Evolutionary conservation across 1,140 invertebrate genomes (phyloP), one percentile per base, ranked within the genome.

Genomic region (Drosophila repleta): DNA sequence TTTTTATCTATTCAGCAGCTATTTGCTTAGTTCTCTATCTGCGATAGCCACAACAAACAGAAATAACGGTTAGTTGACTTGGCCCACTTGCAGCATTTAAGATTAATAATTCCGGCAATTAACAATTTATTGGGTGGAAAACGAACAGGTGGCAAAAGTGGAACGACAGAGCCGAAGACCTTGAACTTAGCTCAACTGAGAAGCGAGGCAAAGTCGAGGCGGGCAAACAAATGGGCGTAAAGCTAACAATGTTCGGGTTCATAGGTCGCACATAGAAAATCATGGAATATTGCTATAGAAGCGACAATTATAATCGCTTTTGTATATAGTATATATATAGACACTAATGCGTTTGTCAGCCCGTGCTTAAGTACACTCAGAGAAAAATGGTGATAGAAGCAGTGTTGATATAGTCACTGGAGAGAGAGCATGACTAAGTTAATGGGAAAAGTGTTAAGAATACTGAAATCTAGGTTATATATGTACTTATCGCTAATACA

Each of bases 1-100:
- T 79, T 79, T 83, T 83, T 83, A 83, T 83, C 79, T 82, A 69
- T 84, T 76, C 84, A 84, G 84, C 80, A 76, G 20, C 3, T 65
- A 43, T 17, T 35, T 20, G n/a, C 49, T 39, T 56, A 41, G 15
- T 43, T 21, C 17, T 35, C 8, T 62, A 61, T 57, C 64, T 48
- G 48, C 37, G 32, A 37, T 55, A 56, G n/a, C 29, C 43, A 66
- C 15, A 73, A 60, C 68, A 76, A 84, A 78, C 75, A 83, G 58
- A 74, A 61, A 78, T 65, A 24, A 4, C 39, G 21, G 20, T 37
- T 64, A n/a, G 29, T 46, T 26, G 51, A 46, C 55, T 57, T 43
- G 26, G 65, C 21, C 64, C 11, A 68, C 49, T 17, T 17, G 11
- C n/a, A 51, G 11, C n/a, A 51, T 58, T 32, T 57, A 37, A 20